A percentile compares a stretch with the other conserved stretches of the same genome.
phyloP scores from a whole-genome alignment of 2,113 vertebrate genomes.

The Pelvicachromis taeniatus region DNA sequence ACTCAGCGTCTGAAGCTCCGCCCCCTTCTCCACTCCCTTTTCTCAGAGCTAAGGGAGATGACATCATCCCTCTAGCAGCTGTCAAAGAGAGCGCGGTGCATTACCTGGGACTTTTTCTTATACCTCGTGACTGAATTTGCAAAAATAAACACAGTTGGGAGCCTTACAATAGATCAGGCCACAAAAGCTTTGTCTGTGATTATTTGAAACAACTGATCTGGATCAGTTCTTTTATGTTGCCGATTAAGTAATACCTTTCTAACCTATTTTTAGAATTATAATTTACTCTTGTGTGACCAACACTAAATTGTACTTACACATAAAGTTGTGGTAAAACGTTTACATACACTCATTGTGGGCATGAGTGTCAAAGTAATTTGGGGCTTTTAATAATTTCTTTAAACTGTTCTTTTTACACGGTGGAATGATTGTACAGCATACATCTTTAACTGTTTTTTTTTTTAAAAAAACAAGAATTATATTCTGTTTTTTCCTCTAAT shows the following conservation, averaged over 20 bases:
- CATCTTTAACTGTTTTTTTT: not conserved
- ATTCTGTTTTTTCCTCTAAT: not conserved
- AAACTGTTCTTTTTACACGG: not conserved
- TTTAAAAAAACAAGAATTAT: not conserved
- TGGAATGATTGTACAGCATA: not conserved
- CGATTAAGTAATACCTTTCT: not conserved
- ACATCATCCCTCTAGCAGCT: conserved; percentile 56
- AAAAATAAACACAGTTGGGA: not conserved
- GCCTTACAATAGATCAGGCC: not conserved
- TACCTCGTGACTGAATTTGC: not conserved
- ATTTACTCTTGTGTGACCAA: not conserved
- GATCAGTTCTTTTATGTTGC: not conserved
- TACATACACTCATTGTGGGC: not conserved
- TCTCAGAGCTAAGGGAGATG: conserved; percentile 8
- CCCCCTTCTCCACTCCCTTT: not conserved
- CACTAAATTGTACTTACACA: too few species aligned
- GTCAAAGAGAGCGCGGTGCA: not conserved
- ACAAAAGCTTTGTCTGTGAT: not conserved
- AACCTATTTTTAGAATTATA: not conserved
- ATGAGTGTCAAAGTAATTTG: not conserved
- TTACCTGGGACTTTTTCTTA: not conserved
- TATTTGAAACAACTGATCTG: not conserved
- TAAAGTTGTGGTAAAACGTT: not conserved
- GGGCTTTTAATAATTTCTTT: not conserved
- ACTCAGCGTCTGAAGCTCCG: not conserved